phyloP scores from a whole-genome alignment of 1,140 invertebrate genomes.

The Psix sp. region DNA sequence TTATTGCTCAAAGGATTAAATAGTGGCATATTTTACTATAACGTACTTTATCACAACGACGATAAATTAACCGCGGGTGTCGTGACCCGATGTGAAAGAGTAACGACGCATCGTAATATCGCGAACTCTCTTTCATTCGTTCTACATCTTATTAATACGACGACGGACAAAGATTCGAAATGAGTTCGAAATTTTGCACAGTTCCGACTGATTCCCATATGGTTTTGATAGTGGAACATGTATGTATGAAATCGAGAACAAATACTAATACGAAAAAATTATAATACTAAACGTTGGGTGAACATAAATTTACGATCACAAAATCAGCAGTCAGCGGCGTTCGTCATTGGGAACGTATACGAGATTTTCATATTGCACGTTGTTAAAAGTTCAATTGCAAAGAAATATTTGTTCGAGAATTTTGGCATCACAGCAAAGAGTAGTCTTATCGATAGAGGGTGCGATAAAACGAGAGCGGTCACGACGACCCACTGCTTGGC shows the following conservation, averaged over 20 bases:
- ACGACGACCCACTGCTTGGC: slow-evolving; percentile 72
- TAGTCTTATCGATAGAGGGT: slow-evolving; percentile 65
- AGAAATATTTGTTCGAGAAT: slow-evolving; percentile 52
- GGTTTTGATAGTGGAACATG: too few relatives aligned
- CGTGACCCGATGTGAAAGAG: slow-evolving; percentile 61
- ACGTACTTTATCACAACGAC: slow-evolving; percentile 76
- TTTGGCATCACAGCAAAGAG: slow-evolving; percentile 74
- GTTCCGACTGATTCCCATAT: slow-evolving; percentile 17
- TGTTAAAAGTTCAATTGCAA: slow-evolving; percentile 50
- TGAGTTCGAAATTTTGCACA: slow-evolving; percentile 29
- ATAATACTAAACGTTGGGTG: slow-evolving; percentile 36
- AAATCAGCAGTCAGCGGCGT: slow-evolving; percentile 41
- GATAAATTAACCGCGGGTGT: slow-evolving; percentile 71
- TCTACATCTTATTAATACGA: slow-evolving; percentile 54
- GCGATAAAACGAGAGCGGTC: slow-evolving; percentile 68
- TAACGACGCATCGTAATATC: slow-evolving; percentile 50
- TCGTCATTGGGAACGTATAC: slow-evolving; percentile 32
- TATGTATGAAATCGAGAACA: slow-evolving; percentile 7
- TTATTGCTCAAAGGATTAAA: slow-evolving; percentile 75
- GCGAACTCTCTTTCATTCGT: slow-evolving; percentile 53
- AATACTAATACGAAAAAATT: background rate
- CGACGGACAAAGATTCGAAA: slow-evolving; percentile 42
- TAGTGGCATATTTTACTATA: slow-evolving; percentile 73
- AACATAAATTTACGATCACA: slow-evolving; percentile 49
- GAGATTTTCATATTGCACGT: slow-evolving; percentile 67